Evolutionary conservation across 2,797 vertebrate genomes (phyloP).

Genomic region (Cetoscarus ocellatus): DNA sequence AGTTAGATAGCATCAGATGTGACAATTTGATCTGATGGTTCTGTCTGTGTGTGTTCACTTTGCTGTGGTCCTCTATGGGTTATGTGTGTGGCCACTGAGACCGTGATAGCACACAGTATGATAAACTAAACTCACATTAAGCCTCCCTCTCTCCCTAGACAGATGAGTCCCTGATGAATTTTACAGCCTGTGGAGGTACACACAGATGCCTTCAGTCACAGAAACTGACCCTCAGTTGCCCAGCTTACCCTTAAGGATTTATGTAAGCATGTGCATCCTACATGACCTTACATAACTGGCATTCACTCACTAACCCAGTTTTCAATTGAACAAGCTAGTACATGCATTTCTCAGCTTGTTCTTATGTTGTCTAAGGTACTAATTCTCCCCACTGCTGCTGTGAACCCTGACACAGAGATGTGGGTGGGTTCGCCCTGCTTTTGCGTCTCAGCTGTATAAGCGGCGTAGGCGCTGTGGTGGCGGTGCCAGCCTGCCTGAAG

Average conservation of each 20-base stretch:
- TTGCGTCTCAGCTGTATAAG: constrained; percentile 19
- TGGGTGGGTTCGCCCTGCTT: constrained; percentile 38
- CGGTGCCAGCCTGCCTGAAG: constrained; percentile 44
- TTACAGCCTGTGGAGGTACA: constrained; percentile 52
- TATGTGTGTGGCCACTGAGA: constrained; percentile 64
- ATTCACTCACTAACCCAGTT: constrained; percentile 36
- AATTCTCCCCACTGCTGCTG: constrained; percentile 27
- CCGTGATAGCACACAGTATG: constrained; percentile 71
- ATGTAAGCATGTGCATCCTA: constrained; percentile 44
- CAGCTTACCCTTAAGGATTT: constrained; percentile 45
- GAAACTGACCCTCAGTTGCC: constrained; percentile 63
- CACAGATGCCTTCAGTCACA: constrained; percentile 62
- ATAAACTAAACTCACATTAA: constrained; percentile 73
- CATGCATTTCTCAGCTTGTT: constrained; percentile 33
- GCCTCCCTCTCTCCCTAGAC: constrained; percentile 63
- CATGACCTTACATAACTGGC: constrained; percentile 60
- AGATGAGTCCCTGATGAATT: constrained; percentile 62
- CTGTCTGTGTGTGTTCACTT: constrained; percentile 43
- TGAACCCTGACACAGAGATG: constrained; percentile 49
- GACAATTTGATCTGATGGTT: constrained; percentile 51
- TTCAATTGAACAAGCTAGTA: constrained; percentile 29
- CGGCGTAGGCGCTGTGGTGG: constrained; percentile 36
- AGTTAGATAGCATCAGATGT: constrained; percentile 43
- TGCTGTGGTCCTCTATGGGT: constrained; percentile 37
- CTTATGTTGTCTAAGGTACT: constrained; percentile 23